These are phyloP conservation scores for Herpailurus yagouaroundi DNA, from an alignment of 2,113 vertebrate genomes.

Conservation along the genomic window DNA sequence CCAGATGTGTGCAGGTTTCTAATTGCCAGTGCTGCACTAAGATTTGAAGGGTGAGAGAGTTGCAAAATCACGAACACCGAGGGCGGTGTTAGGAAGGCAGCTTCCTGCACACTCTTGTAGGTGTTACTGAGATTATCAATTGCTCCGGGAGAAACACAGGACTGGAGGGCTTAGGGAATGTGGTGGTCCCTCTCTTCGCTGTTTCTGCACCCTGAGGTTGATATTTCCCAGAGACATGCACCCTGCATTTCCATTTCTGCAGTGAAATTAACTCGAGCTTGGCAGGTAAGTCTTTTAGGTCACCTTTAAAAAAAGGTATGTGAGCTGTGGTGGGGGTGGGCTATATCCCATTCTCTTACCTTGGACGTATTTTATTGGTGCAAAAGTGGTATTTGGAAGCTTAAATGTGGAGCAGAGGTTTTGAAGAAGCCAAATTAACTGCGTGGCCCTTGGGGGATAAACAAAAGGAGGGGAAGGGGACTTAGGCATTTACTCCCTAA, in stretches of 20 bases:
- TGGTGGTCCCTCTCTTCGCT: conserved; percentile 45
- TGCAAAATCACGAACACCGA: conserved; percentile 78
- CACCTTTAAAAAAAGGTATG: conserved; percentile 53
- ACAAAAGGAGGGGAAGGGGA: conserved; percentile 1
- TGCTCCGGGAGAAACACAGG: conserved; percentile 71
- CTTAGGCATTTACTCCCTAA: conserved; percentile 17
- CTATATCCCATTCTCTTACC: neutral
- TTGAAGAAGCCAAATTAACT: conserved; percentile 48
- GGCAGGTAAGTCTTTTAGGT: conserved; percentile 77
- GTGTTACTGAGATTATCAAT: conserved; percentile 78
- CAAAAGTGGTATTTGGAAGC: conserved; percentile 38
- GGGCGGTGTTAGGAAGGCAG: conserved; percentile 75
- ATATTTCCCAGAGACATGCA: conserved; percentile 54
- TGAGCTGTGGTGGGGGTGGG: conserved; percentile 47
- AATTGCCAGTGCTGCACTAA: conserved; percentile 62
- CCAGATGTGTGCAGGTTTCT: conserved; percentile 76
- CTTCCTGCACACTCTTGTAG: conserved; percentile 74
- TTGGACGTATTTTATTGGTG: neutral
- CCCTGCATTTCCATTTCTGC: conserved; percentile 72
- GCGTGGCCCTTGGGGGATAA: neutral
- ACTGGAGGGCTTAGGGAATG: conserved; percentile 53
- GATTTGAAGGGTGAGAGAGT: conserved; percentile 73
- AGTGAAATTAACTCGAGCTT: conserved; percentile 64
- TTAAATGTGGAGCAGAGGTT: conserved; percentile 35
- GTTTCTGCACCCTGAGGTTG: conserved; percentile 17